These are phyloP conservation scores for Manis pentadactyla DNA, from an alignment of 2,797 vertebrate genomes.

Conservation along the genomic window DNA sequence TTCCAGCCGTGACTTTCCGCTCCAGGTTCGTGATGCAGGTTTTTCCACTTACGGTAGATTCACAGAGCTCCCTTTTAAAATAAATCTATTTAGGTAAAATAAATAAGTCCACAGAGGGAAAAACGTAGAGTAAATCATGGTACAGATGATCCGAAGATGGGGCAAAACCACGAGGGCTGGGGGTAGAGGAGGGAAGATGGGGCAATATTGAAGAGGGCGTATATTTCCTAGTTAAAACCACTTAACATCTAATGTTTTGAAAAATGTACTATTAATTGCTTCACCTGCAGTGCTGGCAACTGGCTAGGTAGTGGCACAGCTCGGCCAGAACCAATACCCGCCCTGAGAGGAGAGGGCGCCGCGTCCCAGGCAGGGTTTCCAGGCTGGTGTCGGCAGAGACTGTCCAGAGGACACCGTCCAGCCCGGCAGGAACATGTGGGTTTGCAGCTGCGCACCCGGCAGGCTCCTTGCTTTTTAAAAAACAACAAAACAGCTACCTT, in stretches of 20 bases:
- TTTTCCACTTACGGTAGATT: background rate
- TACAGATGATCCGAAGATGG: background rate
- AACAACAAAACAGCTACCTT: background rate
- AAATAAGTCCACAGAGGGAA: background rate
- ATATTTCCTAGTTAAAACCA: background rate
- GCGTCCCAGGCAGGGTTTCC: background rate
- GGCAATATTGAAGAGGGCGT: background rate
- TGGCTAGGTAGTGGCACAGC: background rate
- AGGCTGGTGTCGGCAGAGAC: background rate
- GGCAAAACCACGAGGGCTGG: fast-evolving
- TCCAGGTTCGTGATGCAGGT: background rate
- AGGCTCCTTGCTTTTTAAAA: background rate
- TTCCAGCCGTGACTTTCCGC: fast-evolving
- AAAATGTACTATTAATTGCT: background rate
- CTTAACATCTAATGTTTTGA: background rate
- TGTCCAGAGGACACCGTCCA: too few species aligned
- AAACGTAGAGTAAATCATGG: background rate
- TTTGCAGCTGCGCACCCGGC: background rate
- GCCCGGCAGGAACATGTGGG: background rate
- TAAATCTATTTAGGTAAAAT: background rate
- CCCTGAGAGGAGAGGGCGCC: background rate
- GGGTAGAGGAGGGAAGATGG: fast-evolving
- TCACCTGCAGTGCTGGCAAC: background rate
- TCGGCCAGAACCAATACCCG: background rate
- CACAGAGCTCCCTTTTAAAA: background rate